Percentiles rank a stretch among this genome's conserved stretches.
phyloP scores from a whole-genome alignment of 2,888 invertebrate genomes.

The Catocala nupta region DNA sequence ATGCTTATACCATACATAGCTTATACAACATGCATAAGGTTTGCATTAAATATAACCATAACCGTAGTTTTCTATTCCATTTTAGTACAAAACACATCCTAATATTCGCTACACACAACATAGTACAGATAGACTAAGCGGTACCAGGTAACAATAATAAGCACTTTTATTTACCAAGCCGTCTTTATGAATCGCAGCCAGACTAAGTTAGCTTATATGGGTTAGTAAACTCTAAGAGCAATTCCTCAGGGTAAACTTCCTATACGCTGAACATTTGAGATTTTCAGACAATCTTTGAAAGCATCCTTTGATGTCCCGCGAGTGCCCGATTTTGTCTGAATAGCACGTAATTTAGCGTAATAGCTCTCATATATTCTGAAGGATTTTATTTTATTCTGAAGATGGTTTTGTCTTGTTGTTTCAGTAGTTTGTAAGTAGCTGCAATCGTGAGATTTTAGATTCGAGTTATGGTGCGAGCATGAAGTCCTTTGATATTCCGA shows the following conservation, averaged over 20 bases:
- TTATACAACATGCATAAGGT: too few relatives aligned
- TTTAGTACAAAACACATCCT: too few relatives aligned
- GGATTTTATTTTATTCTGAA: not conserved
- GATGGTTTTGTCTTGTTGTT: too few relatives aligned
- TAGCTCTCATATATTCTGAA: constrained; percentile 11
- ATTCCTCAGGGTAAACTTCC: constrained; percentile 47
- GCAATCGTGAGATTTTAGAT: too few relatives aligned
- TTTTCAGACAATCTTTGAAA: constrained; percentile 42
- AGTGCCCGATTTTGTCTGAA: constrained; percentile 28
- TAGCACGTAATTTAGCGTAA: constrained; percentile 25
- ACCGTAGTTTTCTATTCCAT: too few relatives aligned
- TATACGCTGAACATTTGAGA: constrained; percentile 39
- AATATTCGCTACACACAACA: too few relatives aligned
- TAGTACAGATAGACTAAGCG: constrained; percentile 19
- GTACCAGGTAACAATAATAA: constrained; percentile 50
- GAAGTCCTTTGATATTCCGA: too few relatives aligned
- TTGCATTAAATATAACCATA: too few relatives aligned
- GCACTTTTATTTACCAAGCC: constrained; percentile 62
- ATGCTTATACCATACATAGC: too few relatives aligned
- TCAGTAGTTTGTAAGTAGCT: too few relatives aligned
- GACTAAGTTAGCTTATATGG: constrained; percentile 56
- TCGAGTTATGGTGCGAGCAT: too few relatives aligned
- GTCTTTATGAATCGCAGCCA: constrained; percentile 58
- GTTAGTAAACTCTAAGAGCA: constrained; percentile 51
- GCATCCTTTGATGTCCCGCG: constrained; percentile 37